These are phyloP conservation scores for Orgyia antiqua DNA, from an alignment of 2,888 invertebrate species.

Conservation along the genomic window DNA sequence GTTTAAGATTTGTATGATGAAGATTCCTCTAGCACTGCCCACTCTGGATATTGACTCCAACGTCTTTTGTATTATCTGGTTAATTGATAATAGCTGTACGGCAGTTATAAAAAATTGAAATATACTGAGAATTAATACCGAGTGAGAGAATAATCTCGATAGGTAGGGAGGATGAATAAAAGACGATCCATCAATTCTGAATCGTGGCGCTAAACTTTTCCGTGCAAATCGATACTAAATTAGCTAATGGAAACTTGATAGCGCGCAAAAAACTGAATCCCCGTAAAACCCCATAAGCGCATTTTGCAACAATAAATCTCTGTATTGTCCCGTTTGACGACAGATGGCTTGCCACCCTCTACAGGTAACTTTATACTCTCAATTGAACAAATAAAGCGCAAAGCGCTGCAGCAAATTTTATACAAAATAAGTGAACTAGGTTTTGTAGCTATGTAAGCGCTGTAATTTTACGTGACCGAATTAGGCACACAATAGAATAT, in stretches of 20 bases:
- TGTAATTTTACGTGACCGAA: constrained; percentile 49
- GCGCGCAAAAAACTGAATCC: constrained; percentile 66
- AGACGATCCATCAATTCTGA: constrained; percentile 68
- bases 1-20: too few species aligned
- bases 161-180: constrained; percentile 61
- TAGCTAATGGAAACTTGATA: constrained; percentile 78
- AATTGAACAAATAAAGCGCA: constrained; percentile 13
- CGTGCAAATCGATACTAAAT: constrained; percentile 66
- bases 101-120: too few species aligned
- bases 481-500: constrained; percentile 67
- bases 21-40: too few species aligned
- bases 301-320: constrained; percentile 69
- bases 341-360: constrained; percentile 60
- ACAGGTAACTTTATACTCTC: constrained; percentile 65
- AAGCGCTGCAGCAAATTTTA: constrained; percentile 29
- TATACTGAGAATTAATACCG: too few species aligned
- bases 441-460: constrained; percentile 22
- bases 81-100: too few species aligned
- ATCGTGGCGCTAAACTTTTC: constrained; percentile 50
- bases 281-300: constrained; percentile 59
- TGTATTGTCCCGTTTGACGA: constrained; percentile 56
- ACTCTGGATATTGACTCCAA: too few species aligned
- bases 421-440: too few species aligned
- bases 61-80: too few species aligned
- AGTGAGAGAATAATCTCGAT: constrained; percentile 53